Percentiles rank a stretch among this genome's conserved stretches.
These are phyloP conservation scores for Pollenia griseotomentosa DNA, from an alignment of 2,888 invertebrate species.

Conservation along the genomic window DNA sequence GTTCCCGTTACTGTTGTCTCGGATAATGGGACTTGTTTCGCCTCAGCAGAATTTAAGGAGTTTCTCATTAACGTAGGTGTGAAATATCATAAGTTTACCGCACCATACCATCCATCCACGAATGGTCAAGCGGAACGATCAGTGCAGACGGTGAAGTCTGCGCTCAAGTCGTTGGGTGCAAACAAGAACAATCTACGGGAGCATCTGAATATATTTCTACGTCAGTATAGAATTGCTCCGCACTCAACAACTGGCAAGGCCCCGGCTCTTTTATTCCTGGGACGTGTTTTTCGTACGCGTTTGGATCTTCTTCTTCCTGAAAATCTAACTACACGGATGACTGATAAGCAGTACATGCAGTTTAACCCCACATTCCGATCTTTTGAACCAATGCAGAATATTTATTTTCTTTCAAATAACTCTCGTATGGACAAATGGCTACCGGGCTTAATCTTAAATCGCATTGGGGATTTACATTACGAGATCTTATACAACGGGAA, in stretches of 20 bases:
- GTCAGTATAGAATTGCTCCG: constrained; percentile 45
- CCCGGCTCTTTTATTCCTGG: constrained; percentile 28
- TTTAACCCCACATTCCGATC: constrained; percentile 3
- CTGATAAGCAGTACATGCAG: constrained; percentile 35
- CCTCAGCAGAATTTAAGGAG: constrained; percentile 21
- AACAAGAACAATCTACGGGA: constrained; percentile 10
- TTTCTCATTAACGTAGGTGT: constrained; percentile 19
- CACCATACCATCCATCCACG: constrained; percentile 25
- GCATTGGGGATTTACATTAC: constrained; percentile 11
- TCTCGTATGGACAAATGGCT: constrained; percentile 24
- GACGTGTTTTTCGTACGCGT: neutral
- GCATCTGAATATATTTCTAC: constrained; percentile 33
- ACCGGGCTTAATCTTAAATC: constrained; percentile 36
- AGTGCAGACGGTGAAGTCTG: constrained; percentile 23
- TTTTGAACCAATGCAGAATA: constrained; percentile 22
- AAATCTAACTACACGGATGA: neutral
- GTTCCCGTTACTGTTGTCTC: constrained; percentile 12
- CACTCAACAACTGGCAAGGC: constrained; percentile 37
- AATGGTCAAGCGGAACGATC: constrained; percentile 48
- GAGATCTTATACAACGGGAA: constrained; percentile 36
- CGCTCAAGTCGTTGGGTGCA: neutral
- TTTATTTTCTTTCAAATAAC: constrained; percentile 40
- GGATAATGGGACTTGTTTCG: constrained; percentile 40
- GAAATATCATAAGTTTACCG: constrained; percentile 29
- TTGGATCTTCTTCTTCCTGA: constrained; percentile 24